Percentiles rank a stretch among this genome's conserved stretches.
Conservation (phyloP, 2,888 invertebrate genomes). For the Ochropacha duplaris region DNA sequence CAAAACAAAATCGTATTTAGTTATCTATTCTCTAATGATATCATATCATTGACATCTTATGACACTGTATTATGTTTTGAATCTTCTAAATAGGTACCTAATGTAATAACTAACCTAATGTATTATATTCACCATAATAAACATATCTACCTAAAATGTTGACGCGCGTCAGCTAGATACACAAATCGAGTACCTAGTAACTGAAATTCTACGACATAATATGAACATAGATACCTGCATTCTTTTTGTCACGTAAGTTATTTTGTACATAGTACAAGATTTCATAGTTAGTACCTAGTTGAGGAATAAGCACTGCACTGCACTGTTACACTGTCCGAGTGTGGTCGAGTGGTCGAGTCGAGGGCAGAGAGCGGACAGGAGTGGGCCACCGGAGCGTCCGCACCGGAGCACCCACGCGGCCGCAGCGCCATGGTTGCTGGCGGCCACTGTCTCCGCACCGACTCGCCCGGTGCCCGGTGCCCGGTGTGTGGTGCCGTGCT, state of each 20-base stretch:
- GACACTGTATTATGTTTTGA: no score
- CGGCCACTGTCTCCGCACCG: constrained; percentile 21
- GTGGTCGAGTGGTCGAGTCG: constrained; percentile 8
- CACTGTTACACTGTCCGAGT: constrained; percentile 5
- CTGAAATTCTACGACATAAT: no score
- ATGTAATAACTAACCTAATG: no score
- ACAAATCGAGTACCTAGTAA: no score
- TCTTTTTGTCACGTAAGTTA: constrained; percentile 72
- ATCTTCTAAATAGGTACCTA: no score
- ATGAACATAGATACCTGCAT: constrained; percentile 75
- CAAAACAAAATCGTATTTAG: no score
- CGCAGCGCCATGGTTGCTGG: constrained; percentile 16
- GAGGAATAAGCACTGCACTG: constrained; percentile 28
- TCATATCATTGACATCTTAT: no score
- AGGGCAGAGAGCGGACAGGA: constrained; percentile 14
- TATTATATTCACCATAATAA: no score
- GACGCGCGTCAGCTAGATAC: no score
- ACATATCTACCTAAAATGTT: no score
- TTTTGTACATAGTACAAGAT: constrained; percentile 76
- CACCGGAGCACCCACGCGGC: constrained; percentile 21
- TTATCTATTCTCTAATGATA: no score
- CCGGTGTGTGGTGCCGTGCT: constrained; percentile 33
- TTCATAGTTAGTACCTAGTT: constrained; percentile 57
- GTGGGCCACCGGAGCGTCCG: constrained; percentile 12
- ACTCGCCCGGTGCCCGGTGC: constrained; percentile 21